Base-by-base conservation (phyloP, 2,888 invertebrate species). In the Tipula unca region DNA sequence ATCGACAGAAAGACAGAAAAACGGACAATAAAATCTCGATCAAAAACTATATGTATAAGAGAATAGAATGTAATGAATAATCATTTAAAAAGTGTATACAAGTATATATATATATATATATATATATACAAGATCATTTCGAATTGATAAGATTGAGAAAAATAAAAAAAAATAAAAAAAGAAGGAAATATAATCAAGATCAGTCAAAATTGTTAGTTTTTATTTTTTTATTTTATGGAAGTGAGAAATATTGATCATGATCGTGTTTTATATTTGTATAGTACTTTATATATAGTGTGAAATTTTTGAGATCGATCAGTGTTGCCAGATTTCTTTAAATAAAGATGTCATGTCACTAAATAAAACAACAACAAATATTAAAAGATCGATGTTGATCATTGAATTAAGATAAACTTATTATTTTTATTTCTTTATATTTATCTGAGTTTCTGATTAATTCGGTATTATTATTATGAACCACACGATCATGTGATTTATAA, bases 1-100 rank as follows among this genome's bases (percentile, higher is more conserved):
- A 69, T 69, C 69, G 69, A 69, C 69, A 69, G 69, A 69, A 69
- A 69, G 69, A 69, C 69, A 69, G 69, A 69, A 69, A 69, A 69
- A 69, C 69, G 69, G 69, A 69, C 69, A 69, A 69, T 69, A 69
- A 69, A 69, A 69, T 69, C 69, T 69, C 69, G 69, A 69, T 69
- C 69, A 69, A 69, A 69, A 13, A 17, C n/a, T n/a, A n/a, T 39
- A 13, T 39, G 13, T 48, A 69, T 69, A 69, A 69, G 25, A 69
- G 69, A 69, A 69, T 69, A 69, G 69, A 69, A 20, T 69, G 69
- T 25, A 69, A 69, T 69, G 69, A 69, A 69, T 69, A 69, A 69
- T 69, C 69, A 69, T 69, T 25, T 69, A 69, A 69, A 69, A 48
- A 48, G 48, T 48, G 4, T 48, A 48, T n/a, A n/a, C n/a, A n/a